phyloP scores from a whole-genome alignment of 2,113 vertebrate genomes.

The Hippocampus abdominalis region DNA sequence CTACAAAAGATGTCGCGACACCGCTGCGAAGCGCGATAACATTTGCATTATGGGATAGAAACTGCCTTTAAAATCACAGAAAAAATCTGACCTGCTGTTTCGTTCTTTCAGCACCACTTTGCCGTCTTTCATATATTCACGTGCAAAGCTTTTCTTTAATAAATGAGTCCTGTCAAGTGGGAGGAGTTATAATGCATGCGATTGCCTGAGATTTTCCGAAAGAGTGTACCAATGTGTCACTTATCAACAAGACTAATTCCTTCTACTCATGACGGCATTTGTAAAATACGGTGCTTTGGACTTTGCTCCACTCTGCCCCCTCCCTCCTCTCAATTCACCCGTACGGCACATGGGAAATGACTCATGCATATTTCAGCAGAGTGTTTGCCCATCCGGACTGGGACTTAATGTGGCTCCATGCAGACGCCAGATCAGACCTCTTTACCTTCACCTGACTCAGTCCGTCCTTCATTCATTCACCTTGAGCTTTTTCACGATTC shows the following conservation, averaged over 20 bases:
- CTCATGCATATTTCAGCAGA: constrained; percentile 71
- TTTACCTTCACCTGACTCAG: constrained; percentile 28
- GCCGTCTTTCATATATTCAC: background rate
- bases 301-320: constrained; percentile 11
- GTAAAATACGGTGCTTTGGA: constrained; percentile 58
- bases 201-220: background rate
- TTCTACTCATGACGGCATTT: constrained; percentile 58
- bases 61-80: background rate
- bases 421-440: constrained; percentile 52
- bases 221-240: no score
- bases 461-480: constrained; percentile 28
- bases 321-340: background rate
- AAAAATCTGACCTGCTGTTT: background rate
- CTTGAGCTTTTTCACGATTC: constrained; percentile 27
- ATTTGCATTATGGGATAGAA: no score
- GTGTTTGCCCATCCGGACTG: constrained; percentile 58
- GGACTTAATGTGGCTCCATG: constrained; percentile 59
- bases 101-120: background rate
- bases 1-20: no score
- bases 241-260: background rate
- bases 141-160: background rate
- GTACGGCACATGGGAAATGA: constrained; percentile 50
- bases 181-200: background rate
- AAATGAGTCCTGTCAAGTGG: background rate
- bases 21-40: no score